phyloP scores from a whole-genome alignment of 2,797 vertebrate genomes.

The Sebastes iracundus region DNA sequence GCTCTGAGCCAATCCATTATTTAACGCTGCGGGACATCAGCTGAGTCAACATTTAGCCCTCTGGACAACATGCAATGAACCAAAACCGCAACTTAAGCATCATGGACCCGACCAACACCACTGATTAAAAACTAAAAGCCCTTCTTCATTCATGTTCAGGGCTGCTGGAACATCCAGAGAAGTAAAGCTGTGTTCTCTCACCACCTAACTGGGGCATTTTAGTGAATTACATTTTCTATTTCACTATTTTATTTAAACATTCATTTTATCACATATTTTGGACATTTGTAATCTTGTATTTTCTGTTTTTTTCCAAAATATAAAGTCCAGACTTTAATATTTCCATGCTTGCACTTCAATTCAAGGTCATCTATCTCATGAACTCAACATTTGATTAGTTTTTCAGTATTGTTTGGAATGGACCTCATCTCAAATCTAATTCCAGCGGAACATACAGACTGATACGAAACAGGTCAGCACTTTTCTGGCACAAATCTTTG shows the following conservation, averaged over 20 bases:
- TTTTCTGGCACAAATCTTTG: not conserved
- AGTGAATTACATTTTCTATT: not conserved
- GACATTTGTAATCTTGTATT: not conserved
- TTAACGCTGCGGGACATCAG: slow-evolving; percentile 35
- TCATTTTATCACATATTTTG: too few species aligned
- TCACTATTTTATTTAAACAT: not conserved
- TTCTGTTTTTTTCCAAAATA: not conserved
- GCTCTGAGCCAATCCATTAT: slow-evolving; percentile 60
- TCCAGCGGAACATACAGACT: not conserved
- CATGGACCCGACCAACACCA: not conserved
- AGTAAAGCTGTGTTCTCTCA: not conserved
- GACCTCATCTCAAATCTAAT: slow-evolving; percentile 20
- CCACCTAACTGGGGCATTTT: not conserved
- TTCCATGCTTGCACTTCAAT: not conserved
- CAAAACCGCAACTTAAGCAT: slow-evolving; percentile 24
- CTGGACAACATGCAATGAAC: slow-evolving; percentile 42
- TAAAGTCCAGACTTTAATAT: not conserved
- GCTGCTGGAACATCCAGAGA: not conserved
- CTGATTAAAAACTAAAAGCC: not conserved
- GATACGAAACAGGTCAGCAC: slow-evolving; percentile 10
- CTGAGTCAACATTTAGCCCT: slow-evolving; percentile 53
- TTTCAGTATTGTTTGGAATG: slow-evolving; percentile 2
- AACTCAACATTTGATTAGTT: slow-evolving; percentile 15
- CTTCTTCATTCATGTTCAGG: not conserved
- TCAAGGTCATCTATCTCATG: slow-evolving; percentile 12